These are phyloP conservation scores for Elmis aenea DNA, from an alignment of 2,888 invertebrate genomes.

Conservation along the genomic window DNA sequence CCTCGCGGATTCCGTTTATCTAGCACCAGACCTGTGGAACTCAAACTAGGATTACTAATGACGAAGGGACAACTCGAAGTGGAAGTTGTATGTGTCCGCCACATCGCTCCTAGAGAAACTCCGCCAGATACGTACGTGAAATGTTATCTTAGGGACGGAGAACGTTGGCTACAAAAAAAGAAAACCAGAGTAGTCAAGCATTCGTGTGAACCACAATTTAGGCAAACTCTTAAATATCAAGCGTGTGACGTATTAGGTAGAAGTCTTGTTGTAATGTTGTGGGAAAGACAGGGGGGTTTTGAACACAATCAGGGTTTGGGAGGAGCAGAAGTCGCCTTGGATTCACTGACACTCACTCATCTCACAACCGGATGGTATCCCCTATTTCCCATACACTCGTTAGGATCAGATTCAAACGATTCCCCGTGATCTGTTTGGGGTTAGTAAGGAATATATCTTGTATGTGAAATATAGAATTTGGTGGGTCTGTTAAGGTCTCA, in stretches of 20 bases:
- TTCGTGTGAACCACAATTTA: conserved; percentile 78
- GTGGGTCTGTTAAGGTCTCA: too few species aligned
- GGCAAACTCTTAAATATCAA: conserved; percentile 84
- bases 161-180: conserved; percentile 84
- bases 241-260: conserved; percentile 73
- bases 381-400: conserved; percentile 79
- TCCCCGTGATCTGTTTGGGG: conserved; percentile 47
- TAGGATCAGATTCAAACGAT: conserved; percentile 61
- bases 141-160: conserved; percentile 85
- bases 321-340: conserved; percentile 80
- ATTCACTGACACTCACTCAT: conserved; percentile 73
- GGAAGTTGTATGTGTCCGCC: conserved; percentile 71
- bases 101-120: conserved; percentile 64
- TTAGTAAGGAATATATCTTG: too few species aligned
- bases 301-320: conserved; percentile 79
- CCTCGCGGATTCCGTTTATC: conserved; percentile 69
- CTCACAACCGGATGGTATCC: conserved; percentile 88
- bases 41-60: conserved; percentile 83
- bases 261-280: conserved; percentile 84
- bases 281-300: conserved; percentile 86
- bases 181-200: conserved; percentile 83
- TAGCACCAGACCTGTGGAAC: conserved; percentile 68
- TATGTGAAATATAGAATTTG: too few species aligned
- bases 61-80: conserved; percentile 89
- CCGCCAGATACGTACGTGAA: conserved; percentile 89